phyloP scores from a whole-genome alignment of 2,797 vertebrate genomes.

The Eulemur coronatus region DNA sequence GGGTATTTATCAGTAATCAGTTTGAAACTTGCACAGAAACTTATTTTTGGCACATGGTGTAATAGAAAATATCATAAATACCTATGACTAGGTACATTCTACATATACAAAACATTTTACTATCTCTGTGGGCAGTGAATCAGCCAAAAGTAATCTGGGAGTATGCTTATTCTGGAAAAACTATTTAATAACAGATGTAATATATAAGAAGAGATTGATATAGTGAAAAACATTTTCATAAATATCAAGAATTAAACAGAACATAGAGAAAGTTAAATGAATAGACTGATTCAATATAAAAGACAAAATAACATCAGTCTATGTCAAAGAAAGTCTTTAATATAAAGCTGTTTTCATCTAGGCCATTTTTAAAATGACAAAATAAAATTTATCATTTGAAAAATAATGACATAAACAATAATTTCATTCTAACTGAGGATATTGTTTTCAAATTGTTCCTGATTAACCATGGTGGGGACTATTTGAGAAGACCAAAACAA shows the following conservation, averaged over 20 bases:
- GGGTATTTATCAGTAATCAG: background rate
- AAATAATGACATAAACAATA: slow-evolving; percentile 46
- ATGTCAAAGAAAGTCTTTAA: background rate
- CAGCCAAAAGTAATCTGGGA: background rate
- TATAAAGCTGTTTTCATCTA: slow-evolving; percentile 37
- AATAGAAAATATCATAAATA: background rate
- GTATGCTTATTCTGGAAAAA: background rate
- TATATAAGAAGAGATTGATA: background rate
- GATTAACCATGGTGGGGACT: slow-evolving; percentile 22
- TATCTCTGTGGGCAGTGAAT: background rate
- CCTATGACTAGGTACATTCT: background rate
- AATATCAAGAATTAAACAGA: slow-evolving; percentile 32
- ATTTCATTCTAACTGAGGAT: slow-evolving; percentile 22
- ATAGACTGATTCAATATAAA: slow-evolving; percentile 26
- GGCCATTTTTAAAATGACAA: slow-evolving; percentile 42
- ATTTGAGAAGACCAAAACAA: background rate
- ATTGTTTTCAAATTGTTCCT: slow-evolving; percentile 49
- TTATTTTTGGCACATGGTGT: background rate
- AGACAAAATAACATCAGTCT: slow-evolving; percentile 2
- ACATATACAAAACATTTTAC: background rate
- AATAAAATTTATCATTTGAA: slow-evolving; percentile 49
- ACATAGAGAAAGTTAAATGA: slow-evolving; percentile 21
- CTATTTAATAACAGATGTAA: background rate
- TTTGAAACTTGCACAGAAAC: background rate
- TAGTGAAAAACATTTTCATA: background rate